Evolutionary conservation across 2,113 vertebrate species (phyloP).

Genomic region (Megalops atlanticus): DNA sequence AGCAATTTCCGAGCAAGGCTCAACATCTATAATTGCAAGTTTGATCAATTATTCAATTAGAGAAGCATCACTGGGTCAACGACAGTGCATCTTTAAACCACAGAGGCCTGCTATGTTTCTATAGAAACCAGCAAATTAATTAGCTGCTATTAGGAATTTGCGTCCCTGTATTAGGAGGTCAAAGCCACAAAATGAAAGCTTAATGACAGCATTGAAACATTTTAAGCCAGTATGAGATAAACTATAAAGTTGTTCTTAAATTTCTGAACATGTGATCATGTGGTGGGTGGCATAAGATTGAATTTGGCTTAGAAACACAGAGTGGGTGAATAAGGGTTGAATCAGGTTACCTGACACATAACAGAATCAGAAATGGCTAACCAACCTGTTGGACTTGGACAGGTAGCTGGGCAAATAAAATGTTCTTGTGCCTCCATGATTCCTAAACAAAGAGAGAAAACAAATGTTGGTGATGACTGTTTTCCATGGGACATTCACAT

Average conservation of each 20-base stretch:
- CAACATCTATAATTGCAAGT: background rate
- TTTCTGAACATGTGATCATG: too few relatives aligned
- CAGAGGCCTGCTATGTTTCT: slow-evolving; percentile 15
- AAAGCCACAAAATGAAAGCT: background rate
- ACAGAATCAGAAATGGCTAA: background rate
- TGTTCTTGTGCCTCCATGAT: background rate
- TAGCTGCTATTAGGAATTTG: background rate
- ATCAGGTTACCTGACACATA: too few relatives aligned
- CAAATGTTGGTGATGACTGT: background rate
- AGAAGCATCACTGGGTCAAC: background rate
- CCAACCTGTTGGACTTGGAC: background rate
- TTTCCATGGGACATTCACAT: background rate
- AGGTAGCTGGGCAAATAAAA: background rate
- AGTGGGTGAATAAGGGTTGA: too few relatives aligned
- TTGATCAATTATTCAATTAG: slow-evolving; percentile 12
- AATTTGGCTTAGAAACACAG: too few relatives aligned
- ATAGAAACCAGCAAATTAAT: slow-evolving; percentile 17
- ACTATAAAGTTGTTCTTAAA: background rate
- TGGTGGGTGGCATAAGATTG: too few relatives aligned
- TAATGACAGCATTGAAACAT: background rate
- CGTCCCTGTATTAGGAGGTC: background rate
- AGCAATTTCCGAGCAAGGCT: background rate
- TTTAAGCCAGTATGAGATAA: slow-evolving; percentile 1
- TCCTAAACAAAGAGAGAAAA: background rate
- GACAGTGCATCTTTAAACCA: background rate